Evolutionary conservation across 2,888 invertebrate species (phyloP).

Genomic region (Malacosoma neustria): DNA sequence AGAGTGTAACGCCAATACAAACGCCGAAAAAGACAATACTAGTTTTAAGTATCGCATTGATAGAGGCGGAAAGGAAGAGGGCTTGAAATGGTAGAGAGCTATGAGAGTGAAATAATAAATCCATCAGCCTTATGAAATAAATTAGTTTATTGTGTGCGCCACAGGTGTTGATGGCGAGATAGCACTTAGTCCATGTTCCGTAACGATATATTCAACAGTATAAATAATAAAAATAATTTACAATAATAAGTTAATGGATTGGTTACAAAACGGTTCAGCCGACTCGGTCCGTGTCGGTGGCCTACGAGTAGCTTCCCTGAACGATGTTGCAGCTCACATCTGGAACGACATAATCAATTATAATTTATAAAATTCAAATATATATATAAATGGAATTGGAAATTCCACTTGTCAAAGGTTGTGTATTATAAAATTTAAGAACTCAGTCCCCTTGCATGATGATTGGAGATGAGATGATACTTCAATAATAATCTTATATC

Average conservation of each 20-base stretch:
- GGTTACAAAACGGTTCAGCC: slow-evolving; percentile 61
- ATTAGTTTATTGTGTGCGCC: slow-evolving; percentile 70
- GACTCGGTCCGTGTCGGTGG: slow-evolving; percentile 34
- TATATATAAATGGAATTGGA: too few relatives aligned
- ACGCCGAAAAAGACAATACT: too few relatives aligned
- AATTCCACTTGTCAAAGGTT: too few relatives aligned
- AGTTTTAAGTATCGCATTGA: too few relatives aligned
- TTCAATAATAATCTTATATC: too few relatives aligned
- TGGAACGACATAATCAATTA: slow-evolving; percentile 29
- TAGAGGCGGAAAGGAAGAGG: too few relatives aligned
- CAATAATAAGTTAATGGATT: slow-evolving; percentile 71
- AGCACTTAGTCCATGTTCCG: slow-evolving; percentile 47
- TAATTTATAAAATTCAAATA: too few relatives aligned
- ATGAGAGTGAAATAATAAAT: slow-evolving; percentile 29
- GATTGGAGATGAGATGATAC: too few relatives aligned
- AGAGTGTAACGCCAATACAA: too few relatives aligned
- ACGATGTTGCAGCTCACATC: slow-evolving; percentile 33
- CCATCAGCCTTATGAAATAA: slow-evolving; percentile 59
- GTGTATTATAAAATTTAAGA: too few relatives aligned
- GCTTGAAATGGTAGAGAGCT: slow-evolving; percentile 2
- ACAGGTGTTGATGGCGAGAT: slow-evolving; percentile 47
- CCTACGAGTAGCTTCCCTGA: slow-evolving; percentile 39
- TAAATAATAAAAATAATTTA: slow-evolving; percentile 75
- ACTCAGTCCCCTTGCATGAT: too few relatives aligned
- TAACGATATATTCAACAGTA: slow-evolving; percentile 63